Conservation (phyloP, 2,888 invertebrate genomes). For the Pantelozetes paolii region DNA sequence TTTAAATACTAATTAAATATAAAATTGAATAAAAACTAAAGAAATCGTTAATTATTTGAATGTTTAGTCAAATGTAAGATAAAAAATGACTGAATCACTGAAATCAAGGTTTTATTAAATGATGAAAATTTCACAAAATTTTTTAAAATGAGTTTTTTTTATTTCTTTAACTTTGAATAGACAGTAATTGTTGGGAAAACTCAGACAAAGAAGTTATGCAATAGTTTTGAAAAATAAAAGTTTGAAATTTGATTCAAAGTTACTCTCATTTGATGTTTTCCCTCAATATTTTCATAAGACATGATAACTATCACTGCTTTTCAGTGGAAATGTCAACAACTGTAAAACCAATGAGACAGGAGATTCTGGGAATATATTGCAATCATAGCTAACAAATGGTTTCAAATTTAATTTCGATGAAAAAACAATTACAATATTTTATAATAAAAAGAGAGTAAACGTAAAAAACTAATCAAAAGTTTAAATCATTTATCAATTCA, state of each 20-base stretch:
- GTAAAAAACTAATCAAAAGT: not conserved
- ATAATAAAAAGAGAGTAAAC: not conserved
- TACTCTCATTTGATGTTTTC: too few species aligned
- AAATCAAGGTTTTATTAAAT: not conserved
- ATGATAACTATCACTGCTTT: not conserved
- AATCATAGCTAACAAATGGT: too few species aligned
- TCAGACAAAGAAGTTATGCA: too few species aligned
- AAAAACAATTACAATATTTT: too few species aligned
- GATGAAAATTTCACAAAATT: not conserved
- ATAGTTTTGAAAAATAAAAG: too few species aligned
- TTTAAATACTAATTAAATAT: too few species aligned
- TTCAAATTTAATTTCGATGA: not conserved
- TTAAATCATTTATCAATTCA: too few species aligned
- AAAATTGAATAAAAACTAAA: not conserved
- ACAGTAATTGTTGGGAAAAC: not conserved
- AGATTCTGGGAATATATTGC: too few species aligned
- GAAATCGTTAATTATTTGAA: not conserved
- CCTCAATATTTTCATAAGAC: not conserved
- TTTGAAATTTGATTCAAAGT: too few species aligned
- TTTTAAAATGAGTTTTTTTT: not conserved
- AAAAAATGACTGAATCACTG: not conserved
- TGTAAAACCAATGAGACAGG: too few species aligned
- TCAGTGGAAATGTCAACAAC: too few species aligned
- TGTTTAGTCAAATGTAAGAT: not conserved
- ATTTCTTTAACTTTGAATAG: not conserved